Evolutionary conservation across 2,797 vertebrate species (phyloP).

Genomic region (Acomys russatus): DNA sequence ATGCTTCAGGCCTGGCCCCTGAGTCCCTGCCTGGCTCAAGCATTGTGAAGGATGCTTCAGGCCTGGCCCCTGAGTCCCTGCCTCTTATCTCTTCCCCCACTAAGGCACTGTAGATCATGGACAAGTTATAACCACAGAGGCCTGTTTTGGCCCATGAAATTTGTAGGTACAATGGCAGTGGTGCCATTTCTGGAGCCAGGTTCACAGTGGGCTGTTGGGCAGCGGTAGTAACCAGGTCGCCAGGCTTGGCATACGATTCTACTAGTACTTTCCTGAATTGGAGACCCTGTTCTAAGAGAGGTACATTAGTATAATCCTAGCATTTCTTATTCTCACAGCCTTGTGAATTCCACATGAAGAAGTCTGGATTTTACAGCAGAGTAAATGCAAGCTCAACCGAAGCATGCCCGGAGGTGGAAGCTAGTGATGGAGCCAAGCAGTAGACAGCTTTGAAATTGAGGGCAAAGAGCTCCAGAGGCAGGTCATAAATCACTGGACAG

Average conservation of each 20-base stretch:
- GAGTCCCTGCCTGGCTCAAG: no score
- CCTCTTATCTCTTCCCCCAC: background rate
- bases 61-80: no score
- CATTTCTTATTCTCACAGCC: background rate
- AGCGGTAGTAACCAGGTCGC: background rate
- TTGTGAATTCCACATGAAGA: background rate
- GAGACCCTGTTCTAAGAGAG: background rate
- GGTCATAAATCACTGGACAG: background rate
- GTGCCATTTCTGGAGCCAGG: background rate
- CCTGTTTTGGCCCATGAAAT: background rate
- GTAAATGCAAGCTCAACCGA: background rate
- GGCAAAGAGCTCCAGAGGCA: no score
- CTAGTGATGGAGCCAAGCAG: background rate
- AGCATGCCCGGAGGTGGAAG: rapidly evolving
- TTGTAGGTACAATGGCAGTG: background rate
- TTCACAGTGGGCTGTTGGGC: background rate
- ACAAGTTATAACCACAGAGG: background rate
- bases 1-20: no score
- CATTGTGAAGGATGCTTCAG: no score
- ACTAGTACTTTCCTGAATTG: background rate
- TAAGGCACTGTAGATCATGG: background rate
- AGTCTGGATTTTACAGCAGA: background rate
- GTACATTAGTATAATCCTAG: background rate
- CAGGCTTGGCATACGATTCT: background rate
- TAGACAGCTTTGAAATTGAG: background rate